Percentiles rank a stretch among this genome's conserved stretches.
Evolutionary conservation across 1,140 invertebrate species (phyloP).

Genomic region (Vollenhovia emeryi): DNA sequence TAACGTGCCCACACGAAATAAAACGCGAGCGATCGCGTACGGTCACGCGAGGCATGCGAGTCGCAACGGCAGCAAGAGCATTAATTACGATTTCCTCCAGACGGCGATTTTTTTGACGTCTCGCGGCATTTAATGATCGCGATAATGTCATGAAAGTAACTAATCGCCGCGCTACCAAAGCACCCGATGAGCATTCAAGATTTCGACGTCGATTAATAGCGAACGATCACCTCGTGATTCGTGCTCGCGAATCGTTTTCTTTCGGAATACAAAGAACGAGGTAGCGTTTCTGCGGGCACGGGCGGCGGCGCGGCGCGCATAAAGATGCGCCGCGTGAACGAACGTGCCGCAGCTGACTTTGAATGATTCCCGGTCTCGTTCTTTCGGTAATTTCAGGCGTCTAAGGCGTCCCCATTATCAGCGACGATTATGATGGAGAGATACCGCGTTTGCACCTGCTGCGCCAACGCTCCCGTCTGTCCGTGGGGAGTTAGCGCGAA

Average conservation of each 20-base stretch:
- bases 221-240: slow-evolving; percentile 54
- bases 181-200: slow-evolving; percentile 62
- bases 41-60: slow-evolving; percentile 28
- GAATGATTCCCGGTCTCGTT: slow-evolving; percentile 67
- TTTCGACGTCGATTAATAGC: slow-evolving; percentile 70
- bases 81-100: slow-evolving; percentile 40
- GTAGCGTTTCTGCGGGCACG: slow-evolving; percentile 36
- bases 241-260: slow-evolving; percentile 55
- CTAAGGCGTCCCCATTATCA: slow-evolving; percentile 71
- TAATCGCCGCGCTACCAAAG: slow-evolving; percentile 38
- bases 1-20: neutral
- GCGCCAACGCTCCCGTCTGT: slow-evolving; percentile 42
- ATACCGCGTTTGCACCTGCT: slow-evolving; percentile 69
- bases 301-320: slow-evolving; percentile 30
- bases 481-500: slow-evolving; percentile 57
- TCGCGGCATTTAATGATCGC: slow-evolving; percentile 27
- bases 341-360: slow-evolving; percentile 64
- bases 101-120: slow-evolving; percentile 22
- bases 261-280: slow-evolving; percentile 14
- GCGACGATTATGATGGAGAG: slow-evolving; percentile 70
- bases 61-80: neutral
- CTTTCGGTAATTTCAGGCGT: slow-evolving; percentile 72
- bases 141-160: slow-evolving; percentile 45
- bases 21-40: slow-evolving; percentile 18
- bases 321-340: slow-evolving; percentile 23